Evolutionary conservation across 2,888 invertebrate genomes (phyloP).

Genomic region (Platycnemis pennipes): DNA sequence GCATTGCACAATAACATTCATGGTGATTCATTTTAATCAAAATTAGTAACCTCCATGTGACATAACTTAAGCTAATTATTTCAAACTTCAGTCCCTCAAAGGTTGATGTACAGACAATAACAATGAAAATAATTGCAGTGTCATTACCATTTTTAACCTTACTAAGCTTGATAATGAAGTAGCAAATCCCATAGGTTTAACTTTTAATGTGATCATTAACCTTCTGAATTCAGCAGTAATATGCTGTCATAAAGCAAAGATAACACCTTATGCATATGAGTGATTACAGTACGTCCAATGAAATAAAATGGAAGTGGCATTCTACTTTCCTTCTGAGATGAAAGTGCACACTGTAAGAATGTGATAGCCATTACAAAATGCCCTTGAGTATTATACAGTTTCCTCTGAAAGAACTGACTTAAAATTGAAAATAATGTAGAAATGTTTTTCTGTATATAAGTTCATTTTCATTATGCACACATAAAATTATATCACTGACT

Average conservation of each 20-base stretch:
- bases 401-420: neutral
- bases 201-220: neutral
- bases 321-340: neutral
- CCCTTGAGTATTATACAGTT: neutral
- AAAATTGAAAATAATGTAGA: neutral
- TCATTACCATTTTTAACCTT: neutral
- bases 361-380: neutral
- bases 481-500: constrained; percentile 34
- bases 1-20: too few species aligned
- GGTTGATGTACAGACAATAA: neutral
- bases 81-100: neutral
- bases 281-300: neutral
- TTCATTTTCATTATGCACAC: neutral
- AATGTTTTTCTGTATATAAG: neutral
- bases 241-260: neutral
- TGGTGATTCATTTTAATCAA: too few species aligned
- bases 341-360: neutral
- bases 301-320: neutral
- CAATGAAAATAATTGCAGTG: neutral
- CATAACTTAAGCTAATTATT: neutral
- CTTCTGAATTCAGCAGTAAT: neutral
- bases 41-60: too few species aligned
- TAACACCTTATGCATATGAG: neutral
- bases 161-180: neutral
- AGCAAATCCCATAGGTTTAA: neutral